Base-by-base conservation (phyloP, 2,797 vertebrate genomes). In the Anguilla obscura region DNA sequence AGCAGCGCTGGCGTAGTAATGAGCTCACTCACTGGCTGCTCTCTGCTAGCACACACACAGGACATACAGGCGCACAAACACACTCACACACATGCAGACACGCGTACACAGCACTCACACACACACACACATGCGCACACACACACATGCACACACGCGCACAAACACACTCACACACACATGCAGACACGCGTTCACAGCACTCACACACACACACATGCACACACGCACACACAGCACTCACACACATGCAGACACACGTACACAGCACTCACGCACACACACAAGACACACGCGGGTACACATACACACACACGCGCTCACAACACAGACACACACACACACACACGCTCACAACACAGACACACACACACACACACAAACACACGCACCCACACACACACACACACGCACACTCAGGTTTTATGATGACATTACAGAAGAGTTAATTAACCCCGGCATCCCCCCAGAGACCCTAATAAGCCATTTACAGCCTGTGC, bases 1-100 rank as follows among this genome's bases (percentile, higher is more conserved):
- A 96, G 93, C 87, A 52, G 86, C 82, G 89, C 93, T 95, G 94
- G 95, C 95, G 91, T 91, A 93, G 93, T 96, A 95, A 96, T 96
- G 95, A 95, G 93, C 93, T 91, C 69, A 91, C 92, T 94, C 92
- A 45, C 40, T 90, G 89, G 87, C 89, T 48, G 88, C 87, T 60
- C 76, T 89, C 40, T 58, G 89, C 88, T 84, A 69, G 87, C 89
- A 86, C 60, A 54, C 52, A n/a, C 14, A 45, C n/a, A 48, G 90
- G 83, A 88, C 56, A 58, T 18, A 58, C 56, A 58, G 0, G 56
- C 56, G 16, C 58, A 21, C 58, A 16, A 0, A 60, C 16, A 60
- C 58, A 60, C 14, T 0, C 54, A 8, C 36, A 36, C 36, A 36
- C 36, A 36, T 36, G 33, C 33, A 36, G 33, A 36, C 33, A 36